Percentiles rank a stretch among this genome's conserved stretches.
These are phyloP conservation scores for Lepisosteus osseus DNA, from an alignment of 2,113 vertebrate genomes.

Conservation along the genomic window DNA sequence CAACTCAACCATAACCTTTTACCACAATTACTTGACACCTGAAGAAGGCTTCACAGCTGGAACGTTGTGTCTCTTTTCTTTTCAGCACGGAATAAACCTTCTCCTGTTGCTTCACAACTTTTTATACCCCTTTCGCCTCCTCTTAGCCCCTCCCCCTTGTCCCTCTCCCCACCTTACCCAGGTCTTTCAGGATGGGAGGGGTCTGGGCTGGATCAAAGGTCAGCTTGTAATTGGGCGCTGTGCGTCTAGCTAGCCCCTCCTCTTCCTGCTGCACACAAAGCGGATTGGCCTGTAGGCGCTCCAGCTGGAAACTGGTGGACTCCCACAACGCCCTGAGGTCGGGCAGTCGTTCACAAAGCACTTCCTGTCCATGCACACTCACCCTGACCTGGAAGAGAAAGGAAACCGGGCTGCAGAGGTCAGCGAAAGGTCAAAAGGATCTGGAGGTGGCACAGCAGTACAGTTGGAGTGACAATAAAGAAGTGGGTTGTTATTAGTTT, in stretches of 20 bases:
- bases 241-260: slow-evolving; percentile 61
- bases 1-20: no score
- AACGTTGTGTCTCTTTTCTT: no score
- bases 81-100: no score
- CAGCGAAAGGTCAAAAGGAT: background rate
- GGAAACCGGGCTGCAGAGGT: no score
- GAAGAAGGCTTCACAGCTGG: no score
- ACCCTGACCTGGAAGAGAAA: slow-evolving; percentile 61
- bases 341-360: slow-evolving; percentile 64
- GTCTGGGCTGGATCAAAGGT: slow-evolving; percentile 65
- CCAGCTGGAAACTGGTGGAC: slow-evolving; percentile 84
- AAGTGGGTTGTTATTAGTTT: no score
- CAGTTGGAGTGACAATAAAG: no score
- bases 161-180: slow-evolving; percentile 49
- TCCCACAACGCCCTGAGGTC: slow-evolving; percentile 80
- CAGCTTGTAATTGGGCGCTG: slow-evolving; percentile 69
- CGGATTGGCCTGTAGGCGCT: slow-evolving; percentile 74
- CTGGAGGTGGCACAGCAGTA: no score
- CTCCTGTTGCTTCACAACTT: no score
- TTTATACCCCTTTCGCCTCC: no score
- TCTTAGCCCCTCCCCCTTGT: no score
- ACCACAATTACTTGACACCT: no score
- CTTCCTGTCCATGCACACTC: slow-evolving; percentile 59
- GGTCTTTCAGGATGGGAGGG: slow-evolving; percentile 36
- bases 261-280: slow-evolving; percentile 74